Percentiles rank a stretch among this genome's conserved stretches.
phyloP scores from a whole-genome alignment of 2,888 invertebrate genomes.

The Mythimna ferrago region DNA sequence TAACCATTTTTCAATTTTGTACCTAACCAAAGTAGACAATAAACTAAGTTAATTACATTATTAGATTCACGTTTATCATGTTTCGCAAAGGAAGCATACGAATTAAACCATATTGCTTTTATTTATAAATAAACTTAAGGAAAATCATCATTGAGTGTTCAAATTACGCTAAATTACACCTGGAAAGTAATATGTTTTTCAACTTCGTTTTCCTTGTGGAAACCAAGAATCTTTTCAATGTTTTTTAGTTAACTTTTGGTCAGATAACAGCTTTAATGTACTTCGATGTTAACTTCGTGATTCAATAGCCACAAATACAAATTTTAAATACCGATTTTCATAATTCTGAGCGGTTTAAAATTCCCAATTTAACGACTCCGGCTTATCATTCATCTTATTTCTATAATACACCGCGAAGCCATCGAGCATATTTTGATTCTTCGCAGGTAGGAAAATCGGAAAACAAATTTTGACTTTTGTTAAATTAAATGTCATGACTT shows the following conservation, averaged over 20 bases:
- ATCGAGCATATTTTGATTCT: too few species aligned
- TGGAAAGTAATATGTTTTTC: not conserved
- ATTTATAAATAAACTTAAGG: not conserved
- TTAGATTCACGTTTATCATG: not conserved
- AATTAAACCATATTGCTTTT: not conserved
- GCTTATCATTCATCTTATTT: too few species aligned
- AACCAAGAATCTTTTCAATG: constrained; percentile 1
- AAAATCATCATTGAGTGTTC: not conserved
- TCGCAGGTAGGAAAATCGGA: too few species aligned
- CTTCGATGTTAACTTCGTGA: not conserved
- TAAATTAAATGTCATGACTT: too few species aligned
- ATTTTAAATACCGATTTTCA: too few species aligned
- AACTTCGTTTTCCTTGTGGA: constrained; percentile 22
- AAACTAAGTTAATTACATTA: constrained; percentile 13
- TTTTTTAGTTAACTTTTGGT: constrained; percentile 3
- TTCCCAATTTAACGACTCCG: too few species aligned
- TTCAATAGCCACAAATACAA: too few species aligned
- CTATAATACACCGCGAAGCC: too few species aligned
- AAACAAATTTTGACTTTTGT: too few species aligned
- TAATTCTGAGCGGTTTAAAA: too few species aligned
- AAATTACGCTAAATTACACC: not conserved
- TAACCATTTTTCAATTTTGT: not conserved
- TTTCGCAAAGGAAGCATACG: not conserved
- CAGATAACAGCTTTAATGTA: constrained; percentile 11
- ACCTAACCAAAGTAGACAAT: not conserved